A percentile compares a stretch with the other conserved stretches of the same genome.
phyloP scores from a whole-genome alignment of 2,113 vertebrate genomes.

The Solea solea region DNA sequence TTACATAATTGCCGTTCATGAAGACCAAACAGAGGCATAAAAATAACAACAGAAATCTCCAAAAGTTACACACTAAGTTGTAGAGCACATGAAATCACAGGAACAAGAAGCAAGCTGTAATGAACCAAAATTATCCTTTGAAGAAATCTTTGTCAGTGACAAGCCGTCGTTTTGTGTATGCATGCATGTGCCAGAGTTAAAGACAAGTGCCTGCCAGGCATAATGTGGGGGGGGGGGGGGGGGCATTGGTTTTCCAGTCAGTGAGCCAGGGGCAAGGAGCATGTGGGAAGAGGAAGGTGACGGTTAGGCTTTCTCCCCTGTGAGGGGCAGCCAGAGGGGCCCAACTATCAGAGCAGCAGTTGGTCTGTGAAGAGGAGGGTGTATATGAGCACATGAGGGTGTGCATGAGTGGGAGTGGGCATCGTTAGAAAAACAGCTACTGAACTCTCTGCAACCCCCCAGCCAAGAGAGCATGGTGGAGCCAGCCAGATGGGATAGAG shows the following conservation, averaged over 20 bases:
- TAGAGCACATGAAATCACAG: neutral
- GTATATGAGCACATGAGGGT: conserved; percentile 26
- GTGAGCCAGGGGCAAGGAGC: conserved; percentile 63
- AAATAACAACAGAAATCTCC: no score
- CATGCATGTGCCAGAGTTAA: neutral
- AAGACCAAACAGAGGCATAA: no score
- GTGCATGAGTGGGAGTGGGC: conserved; percentile 40
- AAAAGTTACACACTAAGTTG: no score
- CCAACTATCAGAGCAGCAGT: conserved; percentile 63
- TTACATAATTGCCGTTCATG: no score
- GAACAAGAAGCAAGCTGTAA: neutral
- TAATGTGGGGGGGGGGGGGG: conserved; percentile 53
- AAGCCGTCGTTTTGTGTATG: neutral
- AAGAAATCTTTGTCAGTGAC: neutral
- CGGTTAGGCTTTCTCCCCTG: conserved; percentile 61
- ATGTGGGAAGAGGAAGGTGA: conserved; percentile 71
- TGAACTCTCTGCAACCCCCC: conserved; percentile 82
- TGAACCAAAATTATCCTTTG: neutral
- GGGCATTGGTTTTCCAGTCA: conserved; percentile 64
- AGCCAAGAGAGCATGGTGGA: conserved; percentile 70
- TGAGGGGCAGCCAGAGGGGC: conserved; percentile 68
- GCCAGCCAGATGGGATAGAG: conserved; percentile 72
- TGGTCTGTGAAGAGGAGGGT: conserved; percentile 60
- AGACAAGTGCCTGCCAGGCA: conserved; percentile 34
- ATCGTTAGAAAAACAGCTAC: conserved; percentile 73